A percentile compares a stretch with the other conserved stretches of the same genome.
These are phyloP conservation scores for Oryzias celebensis DNA, from an alignment of 2,113 vertebrate genomes.

Conservation along the genomic window DNA sequence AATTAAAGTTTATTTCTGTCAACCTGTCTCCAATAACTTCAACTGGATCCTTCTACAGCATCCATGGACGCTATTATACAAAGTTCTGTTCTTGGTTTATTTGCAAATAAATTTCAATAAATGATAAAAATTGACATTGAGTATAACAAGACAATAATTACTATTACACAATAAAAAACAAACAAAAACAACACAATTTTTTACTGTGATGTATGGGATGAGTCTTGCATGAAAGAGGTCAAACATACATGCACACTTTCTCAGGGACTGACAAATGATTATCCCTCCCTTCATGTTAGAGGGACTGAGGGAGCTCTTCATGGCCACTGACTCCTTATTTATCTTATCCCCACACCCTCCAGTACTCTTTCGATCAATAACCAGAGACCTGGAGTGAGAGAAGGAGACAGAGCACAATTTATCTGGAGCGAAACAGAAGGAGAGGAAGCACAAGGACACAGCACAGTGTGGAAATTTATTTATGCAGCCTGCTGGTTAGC, in stretches of 20 bases:
- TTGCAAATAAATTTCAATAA: neutral
- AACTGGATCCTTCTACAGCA: too few species aligned
- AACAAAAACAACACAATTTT: neutral
- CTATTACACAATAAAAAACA: neutral
- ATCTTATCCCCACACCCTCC: conserved; percentile 63
- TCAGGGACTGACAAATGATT: conserved; percentile 49
- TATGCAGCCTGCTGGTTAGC: conserved; percentile 47
- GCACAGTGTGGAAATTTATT: conserved; percentile 59
- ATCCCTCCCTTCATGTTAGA: conserved; percentile 55
- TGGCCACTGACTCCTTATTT: conserved; percentile 70
- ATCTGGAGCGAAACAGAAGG: conserved; percentile 38
- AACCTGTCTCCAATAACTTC: too few species aligned
- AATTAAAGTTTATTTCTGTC: too few species aligned
- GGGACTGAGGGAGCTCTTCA: conserved; percentile 62
- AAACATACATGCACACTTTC: conserved; percentile 31
- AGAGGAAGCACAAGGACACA: conserved; percentile 50
- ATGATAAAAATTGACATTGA: neutral
- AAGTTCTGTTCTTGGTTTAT: neutral
- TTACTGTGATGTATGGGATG: neutral
- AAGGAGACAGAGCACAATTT: conserved; percentile 66
- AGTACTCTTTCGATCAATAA: conserved; percentile 71
- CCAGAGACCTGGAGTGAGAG: conserved; percentile 41
- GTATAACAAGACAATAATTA: neutral
- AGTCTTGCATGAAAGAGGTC: conserved; percentile 28
- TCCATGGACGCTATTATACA: too few species aligned